A percentile compares a stretch with the other conserved stretches of the same genome.
phyloP scores from a whole-genome alignment of 2,797 vertebrate genomes.

The Phalanger gymnotis region DNA sequence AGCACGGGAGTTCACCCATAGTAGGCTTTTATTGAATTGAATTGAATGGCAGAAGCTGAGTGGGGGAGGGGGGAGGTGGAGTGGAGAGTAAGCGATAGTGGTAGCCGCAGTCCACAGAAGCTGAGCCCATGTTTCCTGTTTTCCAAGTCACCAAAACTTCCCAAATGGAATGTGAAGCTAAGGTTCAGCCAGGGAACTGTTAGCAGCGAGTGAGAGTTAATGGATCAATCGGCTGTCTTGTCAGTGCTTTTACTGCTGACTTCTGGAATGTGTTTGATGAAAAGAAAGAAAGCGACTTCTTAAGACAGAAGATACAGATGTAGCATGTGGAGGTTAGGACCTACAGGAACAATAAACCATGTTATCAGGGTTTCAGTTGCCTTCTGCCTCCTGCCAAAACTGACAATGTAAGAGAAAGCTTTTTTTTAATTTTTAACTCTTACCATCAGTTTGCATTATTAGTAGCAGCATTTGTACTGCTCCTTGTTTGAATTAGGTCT shows the following conservation, averaged over 20 bases:
- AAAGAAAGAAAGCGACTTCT: slow-evolving; percentile 92
- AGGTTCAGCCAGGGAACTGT: slow-evolving; percentile 95
- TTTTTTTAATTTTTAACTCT: slow-evolving; percentile 78
- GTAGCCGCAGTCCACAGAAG: slow-evolving; percentile 68
- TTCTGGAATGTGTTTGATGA: slow-evolving; percentile 98
- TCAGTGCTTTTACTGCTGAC: slow-evolving; percentile 93
- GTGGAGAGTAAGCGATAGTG: slow-evolving; percentile 17
- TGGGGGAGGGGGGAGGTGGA: neutral
- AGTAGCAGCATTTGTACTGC: slow-evolving; percentile 76
- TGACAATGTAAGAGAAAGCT: slow-evolving; percentile 80
- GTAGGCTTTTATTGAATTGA: neutral
- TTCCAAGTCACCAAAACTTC: slow-evolving; percentile 87
- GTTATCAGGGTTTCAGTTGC: slow-evolving; percentile 82
- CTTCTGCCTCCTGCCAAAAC: slow-evolving; percentile 80
- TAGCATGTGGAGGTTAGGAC: slow-evolving; percentile 84
- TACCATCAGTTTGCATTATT: slow-evolving; percentile 60
- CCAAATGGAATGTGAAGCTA: slow-evolving; percentile 90
- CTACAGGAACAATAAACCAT: slow-evolving; percentile 86
- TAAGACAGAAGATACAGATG: slow-evolving; percentile 88
- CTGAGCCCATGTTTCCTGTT: slow-evolving; percentile 80
- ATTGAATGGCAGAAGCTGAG: neutral
- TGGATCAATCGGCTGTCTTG: slow-evolving; percentile 94
- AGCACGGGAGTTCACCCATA: neutral
- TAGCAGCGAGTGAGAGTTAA: slow-evolving; percentile 95
- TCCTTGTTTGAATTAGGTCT: slow-evolving; percentile 59